These are phyloP conservation scores for Corynorhinus townsendii DNA, from an alignment of 2,113 vertebrate genomes.

Conservation along the genomic window DNA sequence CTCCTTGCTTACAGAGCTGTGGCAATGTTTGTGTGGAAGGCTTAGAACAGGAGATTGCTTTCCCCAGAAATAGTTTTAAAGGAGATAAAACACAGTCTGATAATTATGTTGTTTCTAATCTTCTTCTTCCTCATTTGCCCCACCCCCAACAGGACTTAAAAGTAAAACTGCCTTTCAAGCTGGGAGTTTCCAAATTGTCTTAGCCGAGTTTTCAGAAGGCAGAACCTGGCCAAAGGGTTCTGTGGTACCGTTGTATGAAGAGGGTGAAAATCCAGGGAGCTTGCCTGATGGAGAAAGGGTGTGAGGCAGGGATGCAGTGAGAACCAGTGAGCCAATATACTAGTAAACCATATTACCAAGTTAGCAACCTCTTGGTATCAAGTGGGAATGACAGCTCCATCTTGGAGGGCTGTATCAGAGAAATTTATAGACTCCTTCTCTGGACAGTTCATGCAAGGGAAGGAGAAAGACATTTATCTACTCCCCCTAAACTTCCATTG, in stretches of 20 bases:
- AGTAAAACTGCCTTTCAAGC: not conserved
- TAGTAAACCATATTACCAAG: not conserved
- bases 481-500: not conserved
- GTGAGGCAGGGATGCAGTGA: not conserved
- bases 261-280: not conserved
- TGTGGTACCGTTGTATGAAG: not conserved
- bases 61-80: slow-evolving; percentile 13
- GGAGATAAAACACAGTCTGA: not conserved
- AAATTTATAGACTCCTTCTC: not conserved
- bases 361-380: not conserved
- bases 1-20: slow-evolving; percentile 30
- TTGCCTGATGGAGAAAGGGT: not conserved
- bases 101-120: not conserved
- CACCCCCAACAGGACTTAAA: not conserved
- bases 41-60: slow-evolving; percentile 19
- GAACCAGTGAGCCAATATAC: not conserved
- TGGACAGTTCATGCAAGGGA: not conserved
- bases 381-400: not conserved
- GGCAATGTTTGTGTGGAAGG: slow-evolving; percentile 11
- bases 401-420: not conserved
- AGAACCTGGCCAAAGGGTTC: not conserved
- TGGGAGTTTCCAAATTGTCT: not conserved
- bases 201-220: not conserved
- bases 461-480: not conserved
- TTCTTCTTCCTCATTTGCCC: not conserved